Evolutionary conservation across 2,797 vertebrate genomes (phyloP).

Genomic region (Siniperca obscura): DNA sequence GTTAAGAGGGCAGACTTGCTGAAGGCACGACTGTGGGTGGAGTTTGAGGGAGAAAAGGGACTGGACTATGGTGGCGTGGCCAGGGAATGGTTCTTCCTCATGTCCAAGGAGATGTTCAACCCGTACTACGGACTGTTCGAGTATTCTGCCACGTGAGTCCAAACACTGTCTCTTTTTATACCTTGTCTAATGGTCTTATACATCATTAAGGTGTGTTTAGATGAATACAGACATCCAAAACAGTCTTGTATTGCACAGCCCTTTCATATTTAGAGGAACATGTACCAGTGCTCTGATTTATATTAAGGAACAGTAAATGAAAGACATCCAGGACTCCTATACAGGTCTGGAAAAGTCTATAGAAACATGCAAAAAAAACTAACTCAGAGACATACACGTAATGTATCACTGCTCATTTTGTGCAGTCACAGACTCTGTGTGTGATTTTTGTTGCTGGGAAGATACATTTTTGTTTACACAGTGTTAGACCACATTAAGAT

Average conservation of each 20-base stretch:
- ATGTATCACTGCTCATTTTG: neutral
- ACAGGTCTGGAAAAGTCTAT: neutral
- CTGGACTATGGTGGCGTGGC: conserved; percentile 96
- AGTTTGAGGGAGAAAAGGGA: conserved; percentile 97
- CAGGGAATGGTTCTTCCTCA: conserved; percentile 98
- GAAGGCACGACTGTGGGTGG: conserved; percentile 97
- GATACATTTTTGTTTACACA: conserved; percentile 7
- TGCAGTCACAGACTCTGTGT: neutral
- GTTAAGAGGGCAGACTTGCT: conserved; percentile 93
- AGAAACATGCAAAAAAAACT: conserved; percentile 4
- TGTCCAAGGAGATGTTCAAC: conserved; percentile 99
- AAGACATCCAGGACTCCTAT: neutral
- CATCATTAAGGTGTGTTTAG: conserved; percentile 1
- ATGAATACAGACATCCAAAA: neutral
- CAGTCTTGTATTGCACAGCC: neutral
- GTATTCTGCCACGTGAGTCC: conserved; percentile 97
- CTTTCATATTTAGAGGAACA: neutral
- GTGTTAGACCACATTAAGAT: neutral
- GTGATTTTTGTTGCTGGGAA: conserved; percentile 8
- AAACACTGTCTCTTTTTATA: neutral
- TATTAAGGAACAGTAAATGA: neutral
- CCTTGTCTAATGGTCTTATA: neutral
- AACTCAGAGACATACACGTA: neutral
- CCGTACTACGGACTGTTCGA: conserved; percentile 98
- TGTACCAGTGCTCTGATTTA: neutral